Evolutionary conservation across 2,113 vertebrate genomes (phyloP).

Genomic region (Paralichthys olivaceus): DNA sequence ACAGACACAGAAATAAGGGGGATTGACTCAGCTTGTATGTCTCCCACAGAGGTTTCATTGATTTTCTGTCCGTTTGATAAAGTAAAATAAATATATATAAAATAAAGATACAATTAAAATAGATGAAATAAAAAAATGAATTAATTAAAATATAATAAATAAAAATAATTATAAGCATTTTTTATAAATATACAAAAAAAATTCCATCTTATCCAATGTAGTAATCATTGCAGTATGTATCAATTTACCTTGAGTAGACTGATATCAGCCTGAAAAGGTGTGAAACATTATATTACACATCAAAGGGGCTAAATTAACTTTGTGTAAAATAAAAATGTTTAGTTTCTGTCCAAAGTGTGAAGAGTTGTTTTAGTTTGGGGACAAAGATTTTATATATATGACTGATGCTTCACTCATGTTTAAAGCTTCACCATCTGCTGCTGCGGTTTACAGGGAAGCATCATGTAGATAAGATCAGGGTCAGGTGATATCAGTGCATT

Average conservation of each 20-base stretch:
- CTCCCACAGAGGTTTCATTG: no score
- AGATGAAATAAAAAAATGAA: no score
- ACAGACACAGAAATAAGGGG: not conserved
- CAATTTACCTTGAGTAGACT: not conserved
- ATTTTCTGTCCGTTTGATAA: no score
- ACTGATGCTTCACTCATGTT: slow-evolving; percentile 6
- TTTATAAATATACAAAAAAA: not conserved
- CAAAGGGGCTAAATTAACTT: not conserved
- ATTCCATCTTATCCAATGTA: not conserved
- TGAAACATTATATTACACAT: not conserved
- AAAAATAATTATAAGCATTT: not conserved
- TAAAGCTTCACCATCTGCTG: slow-evolving; percentile 28
- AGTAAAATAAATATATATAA: no score
- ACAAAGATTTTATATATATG: slow-evolving; percentile 10
- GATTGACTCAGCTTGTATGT: not conserved
- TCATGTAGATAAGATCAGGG: slow-evolving; percentile 24
- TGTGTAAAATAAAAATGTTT: not conserved
- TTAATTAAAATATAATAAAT: not conserved
- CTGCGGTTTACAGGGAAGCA: slow-evolving; percentile 18
- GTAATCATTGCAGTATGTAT: not conserved
- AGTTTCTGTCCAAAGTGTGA: slow-evolving; percentile 6
- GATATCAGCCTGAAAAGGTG: not conserved
- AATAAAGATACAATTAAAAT: no score
- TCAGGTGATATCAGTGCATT: slow-evolving; percentile 16
- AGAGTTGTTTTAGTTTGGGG: not conserved